A percentile compares a stretch with the other conserved stretches of the same genome.
Evolutionary conservation across 2,797 vertebrate genomes (phyloP).

Genomic region (Danio choprae): DNA sequence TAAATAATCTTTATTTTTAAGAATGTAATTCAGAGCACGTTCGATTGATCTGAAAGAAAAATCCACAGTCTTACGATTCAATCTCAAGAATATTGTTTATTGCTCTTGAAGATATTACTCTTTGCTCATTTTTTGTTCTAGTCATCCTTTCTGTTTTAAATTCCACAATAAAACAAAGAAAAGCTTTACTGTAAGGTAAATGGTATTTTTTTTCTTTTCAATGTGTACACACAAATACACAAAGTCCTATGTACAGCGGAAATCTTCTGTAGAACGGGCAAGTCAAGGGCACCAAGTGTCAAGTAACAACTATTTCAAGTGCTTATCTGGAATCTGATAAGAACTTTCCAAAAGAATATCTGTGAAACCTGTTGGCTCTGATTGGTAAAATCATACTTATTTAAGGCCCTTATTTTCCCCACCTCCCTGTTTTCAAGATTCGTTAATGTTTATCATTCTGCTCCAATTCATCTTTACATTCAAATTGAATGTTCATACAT

Average conservation of each 20-base stretch:
- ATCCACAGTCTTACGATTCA: slow-evolving; percentile 59
- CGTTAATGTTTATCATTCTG: slow-evolving; percentile 52
- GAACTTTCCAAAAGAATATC: slow-evolving; percentile 3
- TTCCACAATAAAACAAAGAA: slow-evolving; percentile 83
- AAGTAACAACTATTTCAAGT: slow-evolving; percentile 6
- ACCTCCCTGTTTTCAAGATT: slow-evolving; percentile 7
- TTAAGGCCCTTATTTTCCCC: not conserved
- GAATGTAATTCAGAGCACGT: too few species aligned
- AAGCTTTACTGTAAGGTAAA: slow-evolving; percentile 77
- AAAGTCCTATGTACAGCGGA: slow-evolving; percentile 80
- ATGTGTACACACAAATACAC: slow-evolving; percentile 79
- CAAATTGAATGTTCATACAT: slow-evolving; percentile 58
- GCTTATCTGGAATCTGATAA: slow-evolving; percentile 34
- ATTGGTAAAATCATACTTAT: not conserved
- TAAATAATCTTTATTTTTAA: too few species aligned
- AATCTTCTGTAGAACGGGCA: slow-evolving; percentile 67
- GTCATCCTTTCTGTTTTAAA: slow-evolving; percentile 73
- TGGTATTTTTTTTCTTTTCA: slow-evolving; percentile 62
- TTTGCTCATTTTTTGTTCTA: slow-evolving; percentile 73
- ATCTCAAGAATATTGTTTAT: slow-evolving; percentile 86
- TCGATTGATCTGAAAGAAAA: slow-evolving; percentile 21
- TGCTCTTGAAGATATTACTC: slow-evolving; percentile 84
- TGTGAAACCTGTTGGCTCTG: slow-evolving; percentile 9
- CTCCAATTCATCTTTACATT: slow-evolving; percentile 52
- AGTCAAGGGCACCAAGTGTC: slow-evolving; percentile 55